Percentiles rank a stretch among this genome's conserved stretches.
Evolutionary conservation across 2,113 vertebrate genomes (phyloP).

Genomic region (Hyperoodon ampullatus): DNA sequence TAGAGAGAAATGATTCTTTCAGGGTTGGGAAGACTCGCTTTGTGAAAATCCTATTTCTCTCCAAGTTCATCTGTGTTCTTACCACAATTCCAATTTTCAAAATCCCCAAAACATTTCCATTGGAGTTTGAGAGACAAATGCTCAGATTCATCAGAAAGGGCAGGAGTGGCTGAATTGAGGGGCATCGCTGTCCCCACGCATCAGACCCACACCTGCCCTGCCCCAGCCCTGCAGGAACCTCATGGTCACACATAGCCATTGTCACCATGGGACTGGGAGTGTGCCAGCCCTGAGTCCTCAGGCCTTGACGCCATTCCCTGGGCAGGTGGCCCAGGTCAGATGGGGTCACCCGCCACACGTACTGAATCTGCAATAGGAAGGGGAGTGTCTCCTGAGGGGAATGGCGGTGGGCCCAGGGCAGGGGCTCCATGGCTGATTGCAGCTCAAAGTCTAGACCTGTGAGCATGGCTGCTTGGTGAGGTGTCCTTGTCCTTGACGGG

Average conservation of each 20-base stretch:
- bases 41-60: not conserved
- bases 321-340: rapidly evolving
- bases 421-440: not conserved
- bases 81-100: not conserved
- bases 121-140: not conserved
- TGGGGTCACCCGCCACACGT: rapidly evolving
- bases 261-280: rapidly evolving
- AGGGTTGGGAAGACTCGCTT: not conserved
- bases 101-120: not conserved
- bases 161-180: rapidly evolving
- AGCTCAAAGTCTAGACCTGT: not conserved
- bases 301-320: not conserved
- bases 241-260: rapidly evolving
- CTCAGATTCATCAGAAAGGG: not conserved
- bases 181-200: rapidly evolving
- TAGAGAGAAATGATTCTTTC: not conserved
- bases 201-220: rapidly evolving
- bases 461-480: not conserved
- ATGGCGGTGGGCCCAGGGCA: rapidly evolving
- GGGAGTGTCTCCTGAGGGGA: not conserved
- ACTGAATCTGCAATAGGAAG: rapidly evolving
- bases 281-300: rapidly evolving
- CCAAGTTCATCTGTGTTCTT: not conserved
- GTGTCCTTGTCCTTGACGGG: not conserved
- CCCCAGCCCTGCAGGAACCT: rapidly evolving